phyloP scores from a whole-genome alignment of 1,140 invertebrate genomes.

The Saccostrea echinata region DNA sequence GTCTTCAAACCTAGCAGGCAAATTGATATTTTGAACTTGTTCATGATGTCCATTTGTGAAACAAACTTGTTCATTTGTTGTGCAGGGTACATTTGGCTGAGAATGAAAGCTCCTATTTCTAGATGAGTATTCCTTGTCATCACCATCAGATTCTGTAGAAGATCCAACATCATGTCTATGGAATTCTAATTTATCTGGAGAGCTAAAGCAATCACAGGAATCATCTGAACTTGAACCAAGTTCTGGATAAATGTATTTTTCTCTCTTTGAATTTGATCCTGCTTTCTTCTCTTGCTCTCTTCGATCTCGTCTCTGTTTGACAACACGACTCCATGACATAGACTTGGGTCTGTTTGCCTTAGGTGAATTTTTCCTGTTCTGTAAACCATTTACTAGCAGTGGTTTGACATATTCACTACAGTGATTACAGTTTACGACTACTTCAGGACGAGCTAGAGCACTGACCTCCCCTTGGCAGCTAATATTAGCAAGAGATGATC shows the following conservation, averaged over 20 bases:
- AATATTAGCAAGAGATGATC: background rate
- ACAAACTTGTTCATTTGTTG: slow-evolving; percentile 25
- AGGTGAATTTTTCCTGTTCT: slow-evolving; percentile 21
- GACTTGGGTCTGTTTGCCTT: slow-evolving; percentile 50
- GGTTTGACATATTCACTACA: background rate
- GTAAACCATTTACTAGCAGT: background rate
- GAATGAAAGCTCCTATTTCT: background rate
- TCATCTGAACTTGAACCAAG: slow-evolving; percentile 56
- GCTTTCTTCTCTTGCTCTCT: slow-evolving; percentile 51
- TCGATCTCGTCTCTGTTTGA: slow-evolving; percentile 57
- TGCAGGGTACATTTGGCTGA: background rate
- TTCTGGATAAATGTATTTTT: slow-evolving; percentile 56
- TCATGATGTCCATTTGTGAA: slow-evolving; percentile 22
- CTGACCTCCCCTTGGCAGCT: background rate
- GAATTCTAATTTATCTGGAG: background rate
- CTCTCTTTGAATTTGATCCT: slow-evolving; percentile 10
- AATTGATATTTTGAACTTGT: slow-evolving; percentile 6
- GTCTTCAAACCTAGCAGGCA: slow-evolving; percentile 13
- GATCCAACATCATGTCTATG: background rate
- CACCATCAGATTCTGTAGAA: slow-evolving; percentile 21
- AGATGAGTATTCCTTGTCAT: slow-evolving; percentile 36
- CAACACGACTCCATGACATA: slow-evolving; percentile 59
- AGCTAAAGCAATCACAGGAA: slow-evolving; percentile 42
- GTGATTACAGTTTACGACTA: slow-evolving; percentile 1
- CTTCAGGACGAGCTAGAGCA: background rate